Conservation (phyloP, 2,113 vertebrate genomes). For the Colistium nudipinnis region DNA sequence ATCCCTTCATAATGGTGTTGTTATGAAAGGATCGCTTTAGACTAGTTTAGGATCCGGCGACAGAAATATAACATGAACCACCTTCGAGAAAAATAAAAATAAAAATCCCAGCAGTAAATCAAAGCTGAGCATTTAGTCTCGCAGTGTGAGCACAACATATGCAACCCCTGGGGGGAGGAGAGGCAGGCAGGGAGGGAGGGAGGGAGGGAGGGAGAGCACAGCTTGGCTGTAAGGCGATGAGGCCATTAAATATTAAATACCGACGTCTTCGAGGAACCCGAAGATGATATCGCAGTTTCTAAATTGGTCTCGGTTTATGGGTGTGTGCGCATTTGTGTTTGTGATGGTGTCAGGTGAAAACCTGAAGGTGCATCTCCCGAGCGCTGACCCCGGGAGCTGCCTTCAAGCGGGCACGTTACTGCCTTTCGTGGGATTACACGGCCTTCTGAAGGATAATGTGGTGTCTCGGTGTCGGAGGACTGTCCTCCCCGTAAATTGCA, state of each 20-base stretch:
- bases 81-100: neutral
- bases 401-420: slow-evolving; percentile 4
- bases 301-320: slow-evolving; percentile 53
- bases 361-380: slow-evolving; percentile 12
- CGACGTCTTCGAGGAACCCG: slow-evolving; percentile 73
- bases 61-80: slow-evolving; percentile 21
- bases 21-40: slow-evolving; percentile 6
- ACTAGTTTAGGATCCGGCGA: slow-evolving; percentile 13
- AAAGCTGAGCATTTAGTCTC: slow-evolving; percentile 12
- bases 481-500: slow-evolving; percentile 41
- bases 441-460: too few species aligned
- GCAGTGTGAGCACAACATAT: slow-evolving; percentile 41
- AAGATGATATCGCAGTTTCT: slow-evolving; percentile 65
- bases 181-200: slow-evolving; percentile 31
- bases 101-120: slow-evolving; percentile 31
- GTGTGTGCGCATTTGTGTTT: slow-evolving; percentile 12
- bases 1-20: neutral
- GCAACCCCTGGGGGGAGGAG: slow-evolving; percentile 34
- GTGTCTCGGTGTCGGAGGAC: too few species aligned
- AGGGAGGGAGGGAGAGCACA: slow-evolving; percentile 30
- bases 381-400: neutral
- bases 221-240: slow-evolving; percentile 38
- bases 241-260: slow-evolving; percentile 58
- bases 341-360: slow-evolving; percentile 24
- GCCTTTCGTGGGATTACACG: too few species aligned